These are phyloP conservation scores for Chromobotia macracanthus DNA, from an alignment of 2,797 vertebrate genomes.

Conservation along the genomic window DNA sequence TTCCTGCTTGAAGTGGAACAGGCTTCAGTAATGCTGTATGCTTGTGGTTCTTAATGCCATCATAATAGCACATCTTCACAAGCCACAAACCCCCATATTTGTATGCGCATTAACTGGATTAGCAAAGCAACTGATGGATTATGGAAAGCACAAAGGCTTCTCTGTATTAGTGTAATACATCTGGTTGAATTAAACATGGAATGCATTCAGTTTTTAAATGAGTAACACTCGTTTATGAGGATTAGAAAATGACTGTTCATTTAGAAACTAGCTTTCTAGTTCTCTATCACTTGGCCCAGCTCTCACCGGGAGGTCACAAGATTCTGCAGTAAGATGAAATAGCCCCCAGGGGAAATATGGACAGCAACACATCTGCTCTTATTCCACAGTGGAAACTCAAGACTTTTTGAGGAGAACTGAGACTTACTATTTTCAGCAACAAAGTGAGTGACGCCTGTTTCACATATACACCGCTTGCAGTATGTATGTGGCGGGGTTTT, in stretches of 20 bases:
- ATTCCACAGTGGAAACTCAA: conserved; percentile 18
- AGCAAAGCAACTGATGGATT: conserved; percentile 7
- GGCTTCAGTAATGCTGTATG: background rate
- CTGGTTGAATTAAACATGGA: conserved; percentile 15
- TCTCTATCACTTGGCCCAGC: conserved; percentile 5
- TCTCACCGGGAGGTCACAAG: conserved; percentile 24
- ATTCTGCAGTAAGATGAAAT: background rate
- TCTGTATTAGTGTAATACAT: background rate
- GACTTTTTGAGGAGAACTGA: conserved; percentile 33
- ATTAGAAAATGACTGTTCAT: background rate
- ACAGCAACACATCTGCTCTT: conserved; percentile 37
- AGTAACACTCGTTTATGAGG: conserved; percentile 1
- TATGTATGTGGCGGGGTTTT: too few relatives aligned
- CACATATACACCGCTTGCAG: background rate
- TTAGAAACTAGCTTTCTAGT: background rate
- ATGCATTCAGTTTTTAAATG: background rate
- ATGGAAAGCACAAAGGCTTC: conserved; percentile 24
- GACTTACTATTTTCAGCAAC: conserved; percentile 38
- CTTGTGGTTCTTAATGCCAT: conserved; percentile 9
- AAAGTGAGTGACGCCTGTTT: conserved; percentile 14
- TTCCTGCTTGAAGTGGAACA: background rate
- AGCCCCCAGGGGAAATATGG: background rate
- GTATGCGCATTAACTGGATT: conserved; percentile 11
- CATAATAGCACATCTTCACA: conserved; percentile 8
- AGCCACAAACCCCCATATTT: background rate